Percentiles rank a stretch among this genome's conserved stretches.
Conservation (phyloP, 2,113 vertebrate species). For the Spheniscus mendiculus region DNA sequence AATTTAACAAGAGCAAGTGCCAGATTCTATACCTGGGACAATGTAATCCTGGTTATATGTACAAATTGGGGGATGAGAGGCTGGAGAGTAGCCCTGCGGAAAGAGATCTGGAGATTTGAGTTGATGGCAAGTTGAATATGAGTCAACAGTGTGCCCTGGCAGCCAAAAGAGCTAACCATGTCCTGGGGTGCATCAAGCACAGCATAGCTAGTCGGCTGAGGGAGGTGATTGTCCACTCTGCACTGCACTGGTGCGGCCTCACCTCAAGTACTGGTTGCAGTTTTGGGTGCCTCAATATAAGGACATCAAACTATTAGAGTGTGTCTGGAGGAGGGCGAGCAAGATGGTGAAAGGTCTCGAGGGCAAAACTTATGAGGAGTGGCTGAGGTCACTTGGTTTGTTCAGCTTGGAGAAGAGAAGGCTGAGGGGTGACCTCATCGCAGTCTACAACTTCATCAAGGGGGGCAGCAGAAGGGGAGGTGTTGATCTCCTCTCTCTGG, state of each 20-base stretch:
- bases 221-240: neutral
- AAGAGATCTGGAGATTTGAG: neutral
- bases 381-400: neutral
- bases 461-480: neutral
- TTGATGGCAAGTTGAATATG: neutral
- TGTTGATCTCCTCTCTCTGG: no score
- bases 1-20: neutral
- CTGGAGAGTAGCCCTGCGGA: neutral
- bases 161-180: neutral
- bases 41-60: neutral
- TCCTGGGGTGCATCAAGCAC: neutral
- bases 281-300: neutral
- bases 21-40: neutral
- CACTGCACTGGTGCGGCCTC: rapidly evolving
- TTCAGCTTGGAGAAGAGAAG: neutral
- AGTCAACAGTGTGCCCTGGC: neutral
- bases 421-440: neutral
- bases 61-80: neutral
- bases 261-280: rapidly evolving
- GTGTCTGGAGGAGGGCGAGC: neutral
- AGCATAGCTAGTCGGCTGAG: neutral
- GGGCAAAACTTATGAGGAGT: neutral
- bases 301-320: neutral
- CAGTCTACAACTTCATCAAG: neutral
- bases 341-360: neutral